These are phyloP conservation scores for Cosmia pyralina DNA, from an alignment of 2,888 invertebrate genomes.

Conservation along the genomic window DNA sequence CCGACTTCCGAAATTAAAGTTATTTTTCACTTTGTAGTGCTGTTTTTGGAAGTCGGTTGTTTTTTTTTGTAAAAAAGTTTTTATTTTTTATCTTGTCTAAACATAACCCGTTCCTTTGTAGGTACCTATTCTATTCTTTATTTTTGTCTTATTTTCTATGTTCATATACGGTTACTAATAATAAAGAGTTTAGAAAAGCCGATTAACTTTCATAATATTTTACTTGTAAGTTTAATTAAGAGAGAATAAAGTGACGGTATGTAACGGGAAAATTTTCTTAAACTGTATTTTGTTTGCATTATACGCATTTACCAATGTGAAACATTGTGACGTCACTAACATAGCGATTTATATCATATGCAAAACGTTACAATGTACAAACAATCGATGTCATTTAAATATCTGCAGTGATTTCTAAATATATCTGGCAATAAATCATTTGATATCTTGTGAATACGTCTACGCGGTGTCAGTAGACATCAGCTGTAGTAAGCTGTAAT, in stretches of 20 bases:
- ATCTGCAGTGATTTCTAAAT: conserved; percentile 65
- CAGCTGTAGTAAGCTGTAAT: conserved; percentile 82
- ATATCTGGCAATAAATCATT: conserved; percentile 80
- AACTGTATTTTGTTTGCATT: neutral
- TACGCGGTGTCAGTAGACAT: conserved; percentile 76
- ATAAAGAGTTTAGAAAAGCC: neutral
- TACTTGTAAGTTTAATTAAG: neutral
- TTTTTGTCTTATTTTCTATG: neutral
- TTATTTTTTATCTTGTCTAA: too few species aligned
- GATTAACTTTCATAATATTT: neutral
- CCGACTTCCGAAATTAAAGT: too few species aligned
- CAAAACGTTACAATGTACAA: conserved; percentile 16
- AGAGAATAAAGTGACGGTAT: neutral
- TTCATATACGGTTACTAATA: neutral
- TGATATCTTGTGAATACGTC: conserved; percentile 80
- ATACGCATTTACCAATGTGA: conserved; percentile 13
- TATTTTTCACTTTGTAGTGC: too few species aligned
- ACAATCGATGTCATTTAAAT: conserved; percentile 57
- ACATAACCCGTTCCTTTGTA: conserved; percentile 1
- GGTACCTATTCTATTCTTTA: neutral
- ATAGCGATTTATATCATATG: conserved; percentile 12
- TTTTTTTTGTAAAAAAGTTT: too few species aligned
- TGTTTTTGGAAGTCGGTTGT: too few species aligned
- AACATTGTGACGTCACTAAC: conserved; percentile 35
- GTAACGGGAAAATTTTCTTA: neutral